phyloP scores from a whole-genome alignment of 2,113 vertebrate species.

The Nycticebus coucang region DNA sequence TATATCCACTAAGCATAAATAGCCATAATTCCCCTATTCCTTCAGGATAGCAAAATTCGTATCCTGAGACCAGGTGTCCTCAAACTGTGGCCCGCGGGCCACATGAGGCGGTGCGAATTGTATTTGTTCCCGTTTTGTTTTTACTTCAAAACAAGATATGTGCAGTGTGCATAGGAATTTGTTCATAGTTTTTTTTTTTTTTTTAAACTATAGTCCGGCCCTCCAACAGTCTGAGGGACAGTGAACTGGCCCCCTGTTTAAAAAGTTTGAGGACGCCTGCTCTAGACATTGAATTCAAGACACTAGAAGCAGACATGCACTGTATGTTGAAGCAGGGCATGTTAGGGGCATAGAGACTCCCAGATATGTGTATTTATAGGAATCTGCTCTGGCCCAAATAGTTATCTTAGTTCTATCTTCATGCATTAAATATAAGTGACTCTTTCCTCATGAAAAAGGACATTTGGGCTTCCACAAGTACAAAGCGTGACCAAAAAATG shows the following conservation, averaged over 20 bases:
- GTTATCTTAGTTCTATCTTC: neutral
- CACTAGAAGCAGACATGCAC: neutral
- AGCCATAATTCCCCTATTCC: neutral
- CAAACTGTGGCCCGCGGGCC: too few species aligned
- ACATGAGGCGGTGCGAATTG: too few species aligned
- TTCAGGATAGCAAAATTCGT: neutral
- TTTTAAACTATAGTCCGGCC: too few species aligned
- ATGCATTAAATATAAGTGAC: slow-evolving; percentile 38
- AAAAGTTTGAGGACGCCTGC: too few species aligned
- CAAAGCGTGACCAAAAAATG: neutral
- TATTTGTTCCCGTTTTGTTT: too few species aligned
- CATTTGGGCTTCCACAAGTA: neutral
- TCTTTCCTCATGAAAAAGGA: slow-evolving; percentile 26
- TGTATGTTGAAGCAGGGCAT: neutral
- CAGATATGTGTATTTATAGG: neutral
- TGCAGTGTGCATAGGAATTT: too few species aligned
- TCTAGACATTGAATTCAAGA: neutral
- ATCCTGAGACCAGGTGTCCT: neutral
- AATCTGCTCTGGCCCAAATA: neutral
- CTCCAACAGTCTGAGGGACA: too few species aligned
- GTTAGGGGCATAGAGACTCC: neutral
- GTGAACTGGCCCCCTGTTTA: too few species aligned
- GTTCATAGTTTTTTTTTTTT: too few species aligned
- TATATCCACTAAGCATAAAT: neutral
- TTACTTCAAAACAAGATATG: too few species aligned